phyloP scores from a whole-genome alignment of 2,888 invertebrate genomes.

The Drosophila mimetica region DNA sequence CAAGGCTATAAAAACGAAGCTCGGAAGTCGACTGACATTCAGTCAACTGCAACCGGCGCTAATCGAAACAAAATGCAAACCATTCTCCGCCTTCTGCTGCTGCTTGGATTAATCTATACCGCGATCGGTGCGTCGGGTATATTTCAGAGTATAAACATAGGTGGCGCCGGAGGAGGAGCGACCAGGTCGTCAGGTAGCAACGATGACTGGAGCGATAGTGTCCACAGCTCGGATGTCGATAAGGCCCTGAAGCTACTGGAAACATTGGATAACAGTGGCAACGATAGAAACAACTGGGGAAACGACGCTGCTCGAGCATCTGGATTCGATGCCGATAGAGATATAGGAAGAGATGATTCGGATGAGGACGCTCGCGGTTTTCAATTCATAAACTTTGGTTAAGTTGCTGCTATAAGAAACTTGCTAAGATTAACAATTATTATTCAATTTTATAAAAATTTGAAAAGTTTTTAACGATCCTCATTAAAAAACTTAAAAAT shows the following conservation, averaged over 20 bases:
- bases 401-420: too few species aligned
- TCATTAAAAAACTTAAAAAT: too few species aligned
- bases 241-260: neutral
- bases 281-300: conserved; percentile 15
- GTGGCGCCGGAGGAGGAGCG: neutral
- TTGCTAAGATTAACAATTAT: too few species aligned
- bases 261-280: neutral
- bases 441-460: too few species aligned
- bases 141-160: conserved; percentile 20
- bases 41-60: conserved; percentile 24
- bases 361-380: neutral
- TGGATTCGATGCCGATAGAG: conserved; percentile 12
- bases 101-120: conserved; percentile 31
- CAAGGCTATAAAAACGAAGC: conserved; percentile 44
- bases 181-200: neutral
- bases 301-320: neutral
- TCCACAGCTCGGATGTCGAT: conserved; percentile 22
- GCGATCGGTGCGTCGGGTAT: conserved; percentile 12
- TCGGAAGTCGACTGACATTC: conserved; percentile 5
- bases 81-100: conserved; percentile 24
- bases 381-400: conserved; percentile 10
- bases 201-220: conserved; percentile 8
- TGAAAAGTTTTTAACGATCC: too few species aligned
- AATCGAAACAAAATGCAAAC: conserved; percentile 31
- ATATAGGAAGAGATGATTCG: neutral